These are phyloP conservation scores for Trichacis sp. DNA, from an alignment of 2,888 invertebrate species.

Conservation along the genomic window DNA sequence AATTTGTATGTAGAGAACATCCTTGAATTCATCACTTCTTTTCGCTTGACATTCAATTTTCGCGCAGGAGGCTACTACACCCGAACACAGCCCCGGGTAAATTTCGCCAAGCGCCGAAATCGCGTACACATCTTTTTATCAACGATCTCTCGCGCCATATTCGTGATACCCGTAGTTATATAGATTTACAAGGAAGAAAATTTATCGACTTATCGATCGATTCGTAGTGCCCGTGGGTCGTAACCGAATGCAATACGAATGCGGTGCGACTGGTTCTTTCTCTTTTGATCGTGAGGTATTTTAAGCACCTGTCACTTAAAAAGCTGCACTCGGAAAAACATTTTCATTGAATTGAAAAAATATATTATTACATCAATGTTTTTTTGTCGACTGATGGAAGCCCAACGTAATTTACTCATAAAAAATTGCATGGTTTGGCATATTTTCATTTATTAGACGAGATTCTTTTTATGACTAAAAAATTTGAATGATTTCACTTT, in stretches of 20 bases:
- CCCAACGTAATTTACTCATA: too few relatives aligned
- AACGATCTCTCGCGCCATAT: conserved; percentile 25
- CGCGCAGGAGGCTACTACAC: conserved; percentile 8
- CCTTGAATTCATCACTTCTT: conserved; percentile 13
- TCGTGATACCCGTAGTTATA: conserved; percentile 17
- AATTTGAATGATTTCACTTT: too few relatives aligned
- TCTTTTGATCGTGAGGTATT: conserved; percentile 49
- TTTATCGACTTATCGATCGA: conserved; percentile 29
- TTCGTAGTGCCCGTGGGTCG: conserved; percentile 27
- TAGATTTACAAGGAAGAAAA: conserved; percentile 27
- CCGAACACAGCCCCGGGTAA: conserved; percentile 25
- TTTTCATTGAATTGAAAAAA: too few relatives aligned
- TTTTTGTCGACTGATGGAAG: too few relatives aligned
- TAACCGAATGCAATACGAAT: conserved; percentile 54
- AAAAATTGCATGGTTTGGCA: too few relatives aligned
- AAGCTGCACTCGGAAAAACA: too few relatives aligned
- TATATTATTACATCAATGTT: too few relatives aligned
- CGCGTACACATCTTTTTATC: conserved; percentile 24
- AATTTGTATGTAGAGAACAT: too few relatives aligned
- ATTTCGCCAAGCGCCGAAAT: conserved; percentile 18
- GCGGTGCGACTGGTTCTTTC: conserved; percentile 54
- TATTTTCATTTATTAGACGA: too few relatives aligned
- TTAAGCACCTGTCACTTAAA: conserved; percentile 59
- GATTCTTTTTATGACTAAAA: too few relatives aligned
- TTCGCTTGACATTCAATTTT: conserved; percentile 32